Percentiles rank a stretch among this genome's conserved stretches.
These are phyloP conservation scores for Stenolophus ochropezus DNA, from an alignment of 2,888 invertebrate species.

Conservation along the genomic window DNA sequence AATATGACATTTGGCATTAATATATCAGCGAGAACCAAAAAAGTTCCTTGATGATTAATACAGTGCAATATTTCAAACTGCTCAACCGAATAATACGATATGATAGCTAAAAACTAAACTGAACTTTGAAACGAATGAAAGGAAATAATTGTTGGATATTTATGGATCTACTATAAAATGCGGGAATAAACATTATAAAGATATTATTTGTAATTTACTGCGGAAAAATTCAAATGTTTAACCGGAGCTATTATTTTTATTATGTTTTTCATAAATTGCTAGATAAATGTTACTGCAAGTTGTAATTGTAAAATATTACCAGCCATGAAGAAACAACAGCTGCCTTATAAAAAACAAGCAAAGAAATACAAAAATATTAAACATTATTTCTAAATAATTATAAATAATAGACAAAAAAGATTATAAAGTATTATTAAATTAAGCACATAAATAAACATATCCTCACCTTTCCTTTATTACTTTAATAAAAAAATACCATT, in stretches of 20 bases:
- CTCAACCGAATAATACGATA: conserved; percentile 25
- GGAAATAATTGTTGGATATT: conserved; percentile 24
- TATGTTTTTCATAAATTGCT: background rate
- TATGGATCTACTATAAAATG: conserved; percentile 13
- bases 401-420: too few species aligned
- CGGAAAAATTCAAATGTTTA: conserved; percentile 4
- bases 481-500: too few species aligned
- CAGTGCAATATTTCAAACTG: conserved; percentile 16
- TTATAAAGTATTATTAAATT: too few species aligned
- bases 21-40: background rate
- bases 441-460: too few species aligned
- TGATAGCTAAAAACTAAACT: background rate
- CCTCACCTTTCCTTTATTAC: too few species aligned
- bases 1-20: conserved; percentile 19
- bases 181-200: conserved; percentile 24
- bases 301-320: background rate
- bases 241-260: background rate
- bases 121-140: conserved; percentile 21
- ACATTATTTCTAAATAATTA: background rate
- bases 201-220: conserved; percentile 27
- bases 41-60: conserved; percentile 6
- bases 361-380: background rate
- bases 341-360: background rate
- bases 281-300: background rate
- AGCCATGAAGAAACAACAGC: background rate